Percentiles rank a stretch among this genome's conserved stretches.
phyloP scores from a whole-genome alignment of 2,888 invertebrate species.

The Erebia epiphron region DNA sequence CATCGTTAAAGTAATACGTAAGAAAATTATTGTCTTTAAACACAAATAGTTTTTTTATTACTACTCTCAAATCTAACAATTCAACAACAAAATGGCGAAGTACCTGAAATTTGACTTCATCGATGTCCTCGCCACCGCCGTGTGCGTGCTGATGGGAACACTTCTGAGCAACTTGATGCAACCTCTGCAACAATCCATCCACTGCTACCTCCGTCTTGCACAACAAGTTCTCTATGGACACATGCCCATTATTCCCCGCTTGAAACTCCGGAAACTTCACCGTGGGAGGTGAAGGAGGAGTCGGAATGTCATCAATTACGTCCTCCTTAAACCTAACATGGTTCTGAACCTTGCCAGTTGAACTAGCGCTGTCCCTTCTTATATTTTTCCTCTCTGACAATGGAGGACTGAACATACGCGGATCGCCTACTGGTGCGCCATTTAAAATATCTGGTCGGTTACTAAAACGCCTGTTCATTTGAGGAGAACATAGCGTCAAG shows the following conservation, averaged over 20 bases:
- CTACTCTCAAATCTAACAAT: no score
- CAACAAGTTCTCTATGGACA: conserved; percentile 84
- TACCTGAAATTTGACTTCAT: conserved; percentile 90
- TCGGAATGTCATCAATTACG: conserved; percentile 71
- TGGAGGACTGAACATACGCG: conserved; percentile 67
- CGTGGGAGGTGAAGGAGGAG: conserved; percentile 75
- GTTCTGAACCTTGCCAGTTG: conserved; percentile 68
- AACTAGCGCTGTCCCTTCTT: conserved; percentile 60
- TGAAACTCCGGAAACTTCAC: conserved; percentile 67
- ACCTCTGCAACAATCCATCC: conserved; percentile 85
- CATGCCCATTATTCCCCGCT: conserved; percentile 80
- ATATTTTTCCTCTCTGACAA: conserved; percentile 64
- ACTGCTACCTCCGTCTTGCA: conserved; percentile 88
- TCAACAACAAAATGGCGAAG: no score
- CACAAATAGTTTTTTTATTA: no score
- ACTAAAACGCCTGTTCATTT: conserved; percentile 78
- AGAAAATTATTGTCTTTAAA: no score
- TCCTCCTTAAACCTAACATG: conserved; percentile 78
- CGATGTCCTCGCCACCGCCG: conserved; percentile 89
- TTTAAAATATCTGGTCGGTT: conserved; percentile 72
- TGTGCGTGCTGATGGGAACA: conserved; percentile 89
- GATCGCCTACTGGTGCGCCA: conserved; percentile 68
- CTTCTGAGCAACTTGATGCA: conserved; percentile 88
- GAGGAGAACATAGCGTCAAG: conserved; percentile 80
- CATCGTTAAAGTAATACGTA: no score